Evolutionary conservation across 2,888 invertebrate species (phyloP), one percentile per base, ranked within the genome.

Genomic region (Caenorhabditis parvicauda): DNA sequence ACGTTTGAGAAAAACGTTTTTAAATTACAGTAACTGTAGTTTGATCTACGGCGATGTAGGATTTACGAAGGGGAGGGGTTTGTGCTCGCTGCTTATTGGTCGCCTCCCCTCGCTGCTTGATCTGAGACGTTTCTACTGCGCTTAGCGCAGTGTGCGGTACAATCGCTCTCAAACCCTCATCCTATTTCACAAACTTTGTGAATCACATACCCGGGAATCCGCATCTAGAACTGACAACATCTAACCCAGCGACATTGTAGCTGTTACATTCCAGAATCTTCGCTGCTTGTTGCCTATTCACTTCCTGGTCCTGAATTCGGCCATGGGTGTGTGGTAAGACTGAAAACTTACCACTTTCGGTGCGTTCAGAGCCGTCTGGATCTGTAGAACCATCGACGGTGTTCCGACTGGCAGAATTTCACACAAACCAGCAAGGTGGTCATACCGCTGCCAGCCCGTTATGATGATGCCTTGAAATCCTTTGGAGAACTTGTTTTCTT

Each of bases 361-460:
- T 7, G 64, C 69, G 27, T 54, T 54, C 21, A 70, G 9, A 6
- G 72, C 72, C n/a, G 60, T 67, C 58, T 66, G 59, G 22, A 73
- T 52, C 29, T 73, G 68, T 1, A 73, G 61, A 22, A 73, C 59
- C 70, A 73, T 67, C 4, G 73, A 73, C n/a, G 73, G 64, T 7
- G 73, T 73, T 52, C 75, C 77, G 25, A 81, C 81, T 7, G 84
- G 84, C 12, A 84, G 70, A 25, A 83, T 72, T 60, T 84, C 84
- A 79, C 84, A 84, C 37, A 84, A 67, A 1, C 82, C 79, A 5
- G 84, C 81, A 71, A 82, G 82, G 64, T 84, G 84, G 65, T 84
- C 84, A 71, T 83, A 84, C 59, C 84, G 77, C 64, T 83, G 83
- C 84, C 84, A 84, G 21, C 84, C 84, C 35, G 84, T 84, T 22